Evolutionary conservation across 2,797 vertebrate genomes (phyloP).

Genomic region (Sparidentex hasta): DNA sequence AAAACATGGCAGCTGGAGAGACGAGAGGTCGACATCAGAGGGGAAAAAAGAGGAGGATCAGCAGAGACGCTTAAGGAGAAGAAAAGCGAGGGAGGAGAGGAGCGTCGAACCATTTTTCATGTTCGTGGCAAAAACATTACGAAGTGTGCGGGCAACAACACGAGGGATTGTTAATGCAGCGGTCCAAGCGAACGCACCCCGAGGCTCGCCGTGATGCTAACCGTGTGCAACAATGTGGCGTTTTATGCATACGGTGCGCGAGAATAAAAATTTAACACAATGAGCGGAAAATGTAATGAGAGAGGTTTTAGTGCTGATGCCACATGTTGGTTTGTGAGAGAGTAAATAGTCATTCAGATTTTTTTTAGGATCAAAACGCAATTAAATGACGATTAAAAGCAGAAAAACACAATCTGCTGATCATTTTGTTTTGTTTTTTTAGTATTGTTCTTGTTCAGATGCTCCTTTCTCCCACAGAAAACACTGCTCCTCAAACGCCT

Average conservation of each 20-base stretch:
- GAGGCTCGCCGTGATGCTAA: conserved; percentile 38
- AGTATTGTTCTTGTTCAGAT: too few relatives aligned
- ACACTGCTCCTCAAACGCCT: too few relatives aligned
- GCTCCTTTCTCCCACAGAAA: too few relatives aligned
- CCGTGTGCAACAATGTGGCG: conserved; percentile 38
- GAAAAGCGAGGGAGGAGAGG: conserved; percentile 25
- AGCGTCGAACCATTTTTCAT: conserved; percentile 62
- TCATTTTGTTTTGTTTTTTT: too few relatives aligned
- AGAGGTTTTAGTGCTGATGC: conserved; percentile 7
- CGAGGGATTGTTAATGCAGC: conserved; percentile 55
- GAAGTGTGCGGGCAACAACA: conserved; percentile 47
- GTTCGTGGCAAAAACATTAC: conserved; percentile 53
- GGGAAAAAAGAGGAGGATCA: conserved; percentile 6
- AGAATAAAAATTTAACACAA: conserved; percentile 34
- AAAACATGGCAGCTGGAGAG: conserved; percentile 75
- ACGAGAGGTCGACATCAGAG: conserved; percentile 61
- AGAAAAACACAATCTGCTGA: not conserved
- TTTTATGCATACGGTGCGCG: conserved; percentile 54
- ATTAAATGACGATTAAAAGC: conserved; percentile 11
- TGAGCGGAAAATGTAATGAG: conserved; percentile 13
- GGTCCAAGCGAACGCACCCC: conserved; percentile 44
- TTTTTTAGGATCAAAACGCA: not conserved
- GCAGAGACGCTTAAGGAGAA: conserved; percentile 45
- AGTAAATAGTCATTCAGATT: conserved; percentile 25
- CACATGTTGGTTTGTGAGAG: not conserved